Evolutionary conservation across 2,797 vertebrate genomes (phyloP), one percentile per base, ranked within the genome.

Genomic region (Rallus crepitans): DNA sequence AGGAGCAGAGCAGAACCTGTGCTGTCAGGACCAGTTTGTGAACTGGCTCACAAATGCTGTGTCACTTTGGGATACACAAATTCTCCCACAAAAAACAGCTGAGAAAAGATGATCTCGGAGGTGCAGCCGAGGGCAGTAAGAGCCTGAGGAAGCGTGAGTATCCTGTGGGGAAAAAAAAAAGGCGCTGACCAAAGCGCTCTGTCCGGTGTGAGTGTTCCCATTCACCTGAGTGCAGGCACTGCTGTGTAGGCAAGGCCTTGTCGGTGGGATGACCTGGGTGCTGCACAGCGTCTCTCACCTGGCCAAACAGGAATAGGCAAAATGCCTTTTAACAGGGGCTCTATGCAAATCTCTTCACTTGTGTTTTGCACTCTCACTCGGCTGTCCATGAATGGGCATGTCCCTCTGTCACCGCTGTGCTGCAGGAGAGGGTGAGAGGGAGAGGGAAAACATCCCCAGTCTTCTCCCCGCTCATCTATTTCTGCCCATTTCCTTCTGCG

Each of bases 281-380:
- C 6, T 24, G 1, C 1, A 1, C 1, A 3, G 8, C 31, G 2
- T 5, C 50, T 53, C 33, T 11, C 68, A 30, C 27, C 19, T n/a
- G n/a, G 4, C 7, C 37, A 3, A 1, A 3, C 0, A 28, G 45
- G 5, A 66, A 42, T 0, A 25, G 59, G 31, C 21, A 39, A 42
- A 79, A 65, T 19, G 15, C 5, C 50, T 65, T 45, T 57, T 24
- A 42, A 2, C 8, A 8, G n/a, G 42, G 3, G 0, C 31, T 71
- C 53, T 15, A 33, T 15, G 28, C 48, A 48, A 12, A 59, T n/a
- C 15, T 8, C 12, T 31, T 39, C 66, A 4, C 25, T 52, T 3
- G 0, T 3, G 0, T 20, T 61, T n/a, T 5, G 19, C 2, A 0
- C 1, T 21, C 56, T 69, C 6, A 0, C 53, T 31, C 33, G 28